Conservation (phyloP, 2,797 vertebrate species). For the Pyrocephalus nanus region DNA sequence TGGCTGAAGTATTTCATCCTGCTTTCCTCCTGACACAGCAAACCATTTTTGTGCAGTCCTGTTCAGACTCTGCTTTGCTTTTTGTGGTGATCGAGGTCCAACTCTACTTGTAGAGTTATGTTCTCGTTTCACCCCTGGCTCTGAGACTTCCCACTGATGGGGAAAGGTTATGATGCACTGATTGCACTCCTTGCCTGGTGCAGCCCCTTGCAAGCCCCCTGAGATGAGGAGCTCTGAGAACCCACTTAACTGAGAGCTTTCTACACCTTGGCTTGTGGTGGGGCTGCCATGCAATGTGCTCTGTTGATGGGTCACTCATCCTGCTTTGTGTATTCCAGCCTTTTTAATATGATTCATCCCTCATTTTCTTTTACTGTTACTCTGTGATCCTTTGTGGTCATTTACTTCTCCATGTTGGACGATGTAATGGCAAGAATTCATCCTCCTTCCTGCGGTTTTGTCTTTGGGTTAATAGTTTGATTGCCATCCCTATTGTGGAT, state of each 20-base stretch:
- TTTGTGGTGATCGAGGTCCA: accelerated
- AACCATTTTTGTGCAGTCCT: neutral
- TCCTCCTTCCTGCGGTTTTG: neutral
- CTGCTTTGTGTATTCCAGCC: neutral
- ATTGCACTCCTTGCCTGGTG: neutral
- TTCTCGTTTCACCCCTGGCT: neutral
- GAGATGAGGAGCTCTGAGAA: neutral
- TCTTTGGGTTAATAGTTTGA: neutral
- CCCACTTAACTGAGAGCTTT: neutral
- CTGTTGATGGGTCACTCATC: neutral
- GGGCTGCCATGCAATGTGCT: neutral
- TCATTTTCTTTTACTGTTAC: neutral
- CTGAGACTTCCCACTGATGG: neutral
- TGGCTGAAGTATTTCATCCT: neutral
- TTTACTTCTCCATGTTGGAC: neutral
- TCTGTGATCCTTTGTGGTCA: neutral
- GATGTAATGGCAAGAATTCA: neutral
- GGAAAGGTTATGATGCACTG: neutral
- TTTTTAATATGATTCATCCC: neutral
- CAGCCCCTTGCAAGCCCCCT: neutral
- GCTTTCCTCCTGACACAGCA: neutral
- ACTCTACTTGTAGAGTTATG: neutral
- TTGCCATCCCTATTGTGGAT: neutral
- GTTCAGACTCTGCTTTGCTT: neutral
- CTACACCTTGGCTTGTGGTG: neutral